Evolutionary conservation across 2,113 vertebrate species (phyloP).

Genomic region (Stercorarius parasiticus): DNA sequence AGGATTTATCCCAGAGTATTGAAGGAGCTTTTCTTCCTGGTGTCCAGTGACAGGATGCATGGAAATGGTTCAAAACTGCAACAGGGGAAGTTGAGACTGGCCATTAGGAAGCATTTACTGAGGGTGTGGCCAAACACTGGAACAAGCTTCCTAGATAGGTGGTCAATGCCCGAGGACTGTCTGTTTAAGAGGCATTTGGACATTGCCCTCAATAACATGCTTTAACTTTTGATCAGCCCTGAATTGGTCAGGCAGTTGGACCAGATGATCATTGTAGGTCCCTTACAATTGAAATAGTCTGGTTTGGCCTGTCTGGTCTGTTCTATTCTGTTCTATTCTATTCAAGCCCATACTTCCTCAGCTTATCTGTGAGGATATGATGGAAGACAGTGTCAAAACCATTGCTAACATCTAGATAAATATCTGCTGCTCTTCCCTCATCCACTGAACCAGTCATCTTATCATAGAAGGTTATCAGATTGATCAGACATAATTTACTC

Average conservation of each 20-base stretch:
- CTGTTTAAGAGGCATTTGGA: neutral
- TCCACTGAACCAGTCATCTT: neutral
- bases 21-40: neutral
- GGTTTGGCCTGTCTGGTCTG: neutral
- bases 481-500: neutral
- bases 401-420: neutral
- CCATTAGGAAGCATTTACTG: no score
- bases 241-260: neutral
- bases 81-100: neutral
- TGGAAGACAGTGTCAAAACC: neutral
- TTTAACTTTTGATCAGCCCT: neutral
- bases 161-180: neutral
- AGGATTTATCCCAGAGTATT: neutral
- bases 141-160: neutral
- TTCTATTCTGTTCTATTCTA: neutral
- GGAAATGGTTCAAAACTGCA: neutral
- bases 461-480: neutral
- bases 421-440: neutral
- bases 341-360: neutral
- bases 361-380: neutral
- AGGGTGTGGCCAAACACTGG: neutral
- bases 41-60: fast-evolving
- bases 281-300: neutral
- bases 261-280: neutral
- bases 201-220: neutral